Conservation (phyloP, 2,113 vertebrate species). For the Naja naja region DNA sequence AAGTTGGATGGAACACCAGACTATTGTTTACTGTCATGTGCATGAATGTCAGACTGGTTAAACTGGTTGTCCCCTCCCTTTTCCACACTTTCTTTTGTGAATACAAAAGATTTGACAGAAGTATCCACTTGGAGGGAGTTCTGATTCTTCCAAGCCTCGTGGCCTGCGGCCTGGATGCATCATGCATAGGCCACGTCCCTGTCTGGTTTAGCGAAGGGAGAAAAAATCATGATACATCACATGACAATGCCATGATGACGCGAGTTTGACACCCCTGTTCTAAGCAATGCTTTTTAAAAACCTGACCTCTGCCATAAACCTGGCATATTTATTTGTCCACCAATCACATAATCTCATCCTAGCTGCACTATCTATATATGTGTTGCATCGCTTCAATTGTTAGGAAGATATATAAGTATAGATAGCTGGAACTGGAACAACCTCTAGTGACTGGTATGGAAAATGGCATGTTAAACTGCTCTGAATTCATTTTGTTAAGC, state of each 20-base stretch:
- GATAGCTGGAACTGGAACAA: background rate
- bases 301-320: background rate
- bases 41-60: background rate
- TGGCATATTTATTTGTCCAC: conserved; percentile 8
- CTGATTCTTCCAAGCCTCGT: background rate
- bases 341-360: conserved; percentile 36
- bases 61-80: background rate
- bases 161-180: too few species aligned
- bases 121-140: background rate
- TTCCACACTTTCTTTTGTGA: background rate
- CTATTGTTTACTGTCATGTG: background rate
- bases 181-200: too few species aligned
- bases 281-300: background rate
- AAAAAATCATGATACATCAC: too few species aligned
- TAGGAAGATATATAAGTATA: background rate
- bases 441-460: background rate
- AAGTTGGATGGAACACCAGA: background rate
- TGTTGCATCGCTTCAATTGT: background rate
- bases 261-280: background rate
- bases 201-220: too few species aligned
- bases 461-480: background rate
- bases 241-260: too few species aligned
- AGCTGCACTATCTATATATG: background rate
- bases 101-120: background rate
- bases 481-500: background rate